Base-by-base conservation (phyloP, 2,888 invertebrate species). In the Andrena dorsata region DNA sequence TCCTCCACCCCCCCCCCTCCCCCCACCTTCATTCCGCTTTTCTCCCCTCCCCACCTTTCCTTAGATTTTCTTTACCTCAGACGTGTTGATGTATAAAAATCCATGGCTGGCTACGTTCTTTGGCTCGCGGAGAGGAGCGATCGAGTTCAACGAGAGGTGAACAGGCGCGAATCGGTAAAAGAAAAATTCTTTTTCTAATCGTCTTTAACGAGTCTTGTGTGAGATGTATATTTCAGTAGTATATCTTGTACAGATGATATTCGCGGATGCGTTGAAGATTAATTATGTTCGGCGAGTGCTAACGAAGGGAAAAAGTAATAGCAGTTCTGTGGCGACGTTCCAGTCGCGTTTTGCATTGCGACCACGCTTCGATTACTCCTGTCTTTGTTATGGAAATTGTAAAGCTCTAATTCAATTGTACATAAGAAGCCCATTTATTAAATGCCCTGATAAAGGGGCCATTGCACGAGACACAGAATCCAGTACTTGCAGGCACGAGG, bases 321-420 rank as follows among this genome's bases (percentile, higher is more conserved):
- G 84, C 85, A 87, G 86, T 87, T 89, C 79, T 77, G 73, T 78
- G 75, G 75, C 72, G 80, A 83, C 72, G 63, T 80, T 77, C 81
- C 64, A 76, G 77, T 53, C 76, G 80, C 66, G 82, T 86, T 86
- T 85, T 82, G 69, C 69, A 82, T 69, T 20, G 73, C 71, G 13
- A 70, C 65, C 49, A 75, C 49, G 81, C 80, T 80, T 80, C 72
- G 68, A 73, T 80, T 80, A 58, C 65, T 41, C 68, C 23, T 72
- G 76, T 82, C 47, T 60, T 58, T 66, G 64, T 79, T 64, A 76
- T 70, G 72, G 56, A 85, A 82, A 85, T 85, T 86, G 86, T 90
- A 86, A 88, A 89, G 83, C 84, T 86, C 82, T 86, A 89, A 80
- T 82, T 82, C 88, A 91, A 91, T 81, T 92, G 91, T 91, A 92